A percentile compares a stretch with the other conserved stretches of the same genome.
These are phyloP conservation scores for Ptiloglossa arizonensis DNA, from an alignment of 1,140 invertebrate species.

Conservation along the genomic window DNA sequence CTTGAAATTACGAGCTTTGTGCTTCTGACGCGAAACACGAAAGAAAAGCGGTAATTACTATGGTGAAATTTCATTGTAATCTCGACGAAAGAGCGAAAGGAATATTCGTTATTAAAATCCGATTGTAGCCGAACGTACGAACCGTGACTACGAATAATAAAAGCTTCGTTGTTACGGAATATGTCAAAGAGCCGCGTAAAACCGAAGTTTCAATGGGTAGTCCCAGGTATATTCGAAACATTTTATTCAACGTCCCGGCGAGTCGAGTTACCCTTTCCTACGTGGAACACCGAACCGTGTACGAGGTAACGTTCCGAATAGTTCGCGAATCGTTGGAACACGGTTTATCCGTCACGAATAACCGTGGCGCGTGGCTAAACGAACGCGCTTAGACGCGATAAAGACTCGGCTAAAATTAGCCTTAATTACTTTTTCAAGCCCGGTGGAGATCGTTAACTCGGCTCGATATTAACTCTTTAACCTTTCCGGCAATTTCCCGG, in stretches of 20 bases:
- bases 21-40: conserved; percentile 35
- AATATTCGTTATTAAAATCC: conserved; percentile 36
- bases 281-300: neutral
- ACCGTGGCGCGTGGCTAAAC: too few species aligned
- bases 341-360: too few species aligned
- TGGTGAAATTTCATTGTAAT: conserved; percentile 34
- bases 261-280: neutral
- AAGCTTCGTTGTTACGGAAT: neutral
- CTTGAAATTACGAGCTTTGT: conserved; percentile 28
- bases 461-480: neutral
- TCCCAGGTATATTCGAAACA: neutral
- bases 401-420: neutral
- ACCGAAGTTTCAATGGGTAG: neutral
- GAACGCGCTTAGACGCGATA: too few species aligned
- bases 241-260: neutral
- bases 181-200: neutral
- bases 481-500: neutral
- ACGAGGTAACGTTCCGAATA: conserved; percentile 7
- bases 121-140: neutral
- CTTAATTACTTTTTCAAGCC: neutral
- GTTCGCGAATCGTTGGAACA: conserved; percentile 39
- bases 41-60: conserved; percentile 42
- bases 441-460: neutral
- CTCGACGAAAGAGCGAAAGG: neutral
- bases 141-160: conserved; percentile 1